A percentile compares a stretch with the other conserved stretches of the same genome.
These are phyloP conservation scores for Lagria hirta DNA, from an alignment of 2,888 invertebrate species.

Conservation along the genomic window DNA sequence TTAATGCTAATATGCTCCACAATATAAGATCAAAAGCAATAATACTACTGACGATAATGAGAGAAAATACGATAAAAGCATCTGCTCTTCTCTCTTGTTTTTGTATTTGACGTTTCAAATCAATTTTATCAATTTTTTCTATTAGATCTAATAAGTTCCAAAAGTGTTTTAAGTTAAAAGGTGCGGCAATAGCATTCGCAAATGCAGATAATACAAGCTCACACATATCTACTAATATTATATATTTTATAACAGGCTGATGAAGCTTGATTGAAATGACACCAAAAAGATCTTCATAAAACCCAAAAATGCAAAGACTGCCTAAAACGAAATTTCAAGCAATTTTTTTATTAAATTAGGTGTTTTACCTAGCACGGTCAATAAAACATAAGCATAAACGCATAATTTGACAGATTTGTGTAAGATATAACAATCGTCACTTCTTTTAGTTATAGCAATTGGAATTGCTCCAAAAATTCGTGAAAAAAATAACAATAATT, in stretches of 20 bases:
- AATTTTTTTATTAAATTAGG: no score
- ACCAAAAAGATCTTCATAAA: no score
- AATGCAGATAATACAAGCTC: conserved; percentile 14
- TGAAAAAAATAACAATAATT: no score
- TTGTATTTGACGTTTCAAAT: no score
- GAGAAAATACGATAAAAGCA: not conserved
- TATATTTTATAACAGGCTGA: conserved; percentile 6
- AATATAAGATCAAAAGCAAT: not conserved
- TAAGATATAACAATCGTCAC: no score
- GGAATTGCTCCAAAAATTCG: no score
- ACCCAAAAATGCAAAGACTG: no score
- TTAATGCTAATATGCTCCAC: not conserved
- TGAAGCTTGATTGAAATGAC: conserved; percentile 13
- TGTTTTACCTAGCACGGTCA: no score
- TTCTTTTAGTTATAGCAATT: no score
- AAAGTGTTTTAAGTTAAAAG: conserved; percentile 9
- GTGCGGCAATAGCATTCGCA: conserved; percentile 5
- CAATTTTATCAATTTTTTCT: conserved; percentile 4
- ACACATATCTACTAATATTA: conserved; percentile 9
- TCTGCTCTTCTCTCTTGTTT: not conserved
- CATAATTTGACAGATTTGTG: no score
- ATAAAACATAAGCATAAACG: no score
- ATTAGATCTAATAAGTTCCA: conserved; percentile 6
- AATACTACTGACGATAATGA: not conserved
- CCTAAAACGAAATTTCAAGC: no score